Percentiles rank a stretch among this genome's conserved stretches.
These are phyloP conservation scores for Timandra comae DNA, from an alignment of 2,888 invertebrate species.

Conservation along the genomic window DNA sequence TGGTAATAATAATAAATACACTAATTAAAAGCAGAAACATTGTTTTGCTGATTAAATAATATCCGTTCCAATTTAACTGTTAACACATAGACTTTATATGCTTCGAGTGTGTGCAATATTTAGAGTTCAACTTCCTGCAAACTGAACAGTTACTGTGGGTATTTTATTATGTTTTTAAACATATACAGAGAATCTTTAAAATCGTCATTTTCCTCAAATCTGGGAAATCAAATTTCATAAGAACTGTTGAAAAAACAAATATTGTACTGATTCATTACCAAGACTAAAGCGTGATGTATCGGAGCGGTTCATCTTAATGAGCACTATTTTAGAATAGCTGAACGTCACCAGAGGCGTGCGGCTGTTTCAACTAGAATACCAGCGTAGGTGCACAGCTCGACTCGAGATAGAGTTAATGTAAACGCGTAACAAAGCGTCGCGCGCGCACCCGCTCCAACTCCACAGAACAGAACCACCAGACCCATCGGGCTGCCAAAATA, in stretches of 20 bases:
- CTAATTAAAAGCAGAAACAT: too few relatives aligned
- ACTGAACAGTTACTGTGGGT: slow-evolving; percentile 5
- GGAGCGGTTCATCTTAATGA: slow-evolving; percentile 37
- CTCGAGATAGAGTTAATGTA: slow-evolving; percentile 43
- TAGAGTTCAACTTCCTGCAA: slow-evolving; percentile 8
- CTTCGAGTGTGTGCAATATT: slow-evolving; percentile 1
- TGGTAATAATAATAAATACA: too few relatives aligned
- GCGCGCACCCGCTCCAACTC: slow-evolving; percentile 32
- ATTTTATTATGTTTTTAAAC: too few relatives aligned
- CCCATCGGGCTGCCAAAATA: slow-evolving; percentile 43
- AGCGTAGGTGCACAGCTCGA: slow-evolving; percentile 38
- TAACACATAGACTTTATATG: slow-evolving; percentile 2
- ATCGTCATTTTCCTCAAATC: too few relatives aligned
- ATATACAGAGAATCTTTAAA: too few relatives aligned
- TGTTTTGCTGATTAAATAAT: slow-evolving; percentile 15
- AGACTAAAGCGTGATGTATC: slow-evolving; percentile 23
- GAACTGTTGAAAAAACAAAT: too few relatives aligned
- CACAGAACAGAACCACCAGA: slow-evolving; percentile 1
- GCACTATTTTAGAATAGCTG: slow-evolving; percentile 42
- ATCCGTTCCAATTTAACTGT: slow-evolving; percentile 19
- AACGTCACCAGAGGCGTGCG: slow-evolving; percentile 40
- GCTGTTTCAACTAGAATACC: slow-evolving; percentile 30
- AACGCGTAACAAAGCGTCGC: slow-evolving; percentile 42
- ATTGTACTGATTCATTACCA: slow-evolving; percentile 15
- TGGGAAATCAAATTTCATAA: too few relatives aligned